These are phyloP conservation scores for Dasyprocta punctata DNA, from an alignment of 2,113 vertebrate species.

Conservation along the genomic window DNA sequence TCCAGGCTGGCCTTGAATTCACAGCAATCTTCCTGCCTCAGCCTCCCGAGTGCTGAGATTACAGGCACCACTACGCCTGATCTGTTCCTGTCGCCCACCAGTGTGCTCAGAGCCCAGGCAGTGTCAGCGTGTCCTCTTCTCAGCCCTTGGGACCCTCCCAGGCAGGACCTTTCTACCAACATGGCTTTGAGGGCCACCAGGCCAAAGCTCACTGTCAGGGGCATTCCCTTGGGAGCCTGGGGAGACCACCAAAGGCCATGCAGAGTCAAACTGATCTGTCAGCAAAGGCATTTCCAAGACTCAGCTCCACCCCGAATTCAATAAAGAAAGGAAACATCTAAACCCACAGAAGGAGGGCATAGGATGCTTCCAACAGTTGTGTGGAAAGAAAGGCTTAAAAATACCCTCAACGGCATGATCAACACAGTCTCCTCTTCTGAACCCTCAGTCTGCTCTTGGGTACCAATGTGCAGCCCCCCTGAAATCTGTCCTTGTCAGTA, in stretches of 20 bases:
- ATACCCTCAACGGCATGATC: not conserved
- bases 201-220: not conserved
- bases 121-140: fast-evolving
- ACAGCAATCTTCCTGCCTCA: not conserved
- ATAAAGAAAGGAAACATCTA: not conserved
- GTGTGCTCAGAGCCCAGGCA: not conserved
- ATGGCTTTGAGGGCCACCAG: not conserved
- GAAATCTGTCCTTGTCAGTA: conserved; percentile 65
- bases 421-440: not conserved
- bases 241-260: fast-evolving
- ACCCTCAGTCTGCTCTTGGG: conserved; percentile 35
- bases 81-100: not conserved
- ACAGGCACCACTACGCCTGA: not conserved
- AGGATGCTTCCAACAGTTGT: not conserved
- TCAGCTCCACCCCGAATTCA: conserved; percentile 21
- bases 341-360: not conserved
- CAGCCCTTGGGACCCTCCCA: not conserved
- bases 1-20: not conserved
- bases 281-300: conserved; percentile 23
- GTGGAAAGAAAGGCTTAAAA: not conserved
- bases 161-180: not conserved
- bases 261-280: not conserved
- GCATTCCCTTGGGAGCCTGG: not conserved
- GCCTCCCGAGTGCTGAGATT: not conserved
- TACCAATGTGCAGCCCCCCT: conserved; percentile 67